These are phyloP conservation scores for Brachionus rubens DNA, from an alignment of 1,140 invertebrate species.

Conservation along the genomic window DNA sequence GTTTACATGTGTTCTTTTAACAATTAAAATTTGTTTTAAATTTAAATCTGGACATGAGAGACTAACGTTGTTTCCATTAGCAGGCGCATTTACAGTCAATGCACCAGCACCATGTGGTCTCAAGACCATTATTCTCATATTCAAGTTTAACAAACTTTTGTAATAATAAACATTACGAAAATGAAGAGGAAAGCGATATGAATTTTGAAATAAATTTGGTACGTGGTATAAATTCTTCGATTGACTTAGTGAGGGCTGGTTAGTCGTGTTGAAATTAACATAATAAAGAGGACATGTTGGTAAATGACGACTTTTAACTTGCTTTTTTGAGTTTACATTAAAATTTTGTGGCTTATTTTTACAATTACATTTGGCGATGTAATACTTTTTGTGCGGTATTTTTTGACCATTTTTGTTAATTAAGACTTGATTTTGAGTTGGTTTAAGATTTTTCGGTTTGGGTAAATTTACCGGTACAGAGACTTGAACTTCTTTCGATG, in stretches of 20 bases:
- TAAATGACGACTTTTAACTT: neutral
- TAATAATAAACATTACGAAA: slow-evolving; percentile 46
- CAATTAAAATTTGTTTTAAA: slow-evolving; percentile 1
- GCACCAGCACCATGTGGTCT: slow-evolving; percentile 13
- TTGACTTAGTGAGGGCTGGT: neutral
- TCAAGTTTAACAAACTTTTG: slow-evolving; percentile 40
- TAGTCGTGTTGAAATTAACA: neutral
- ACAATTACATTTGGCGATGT: slow-evolving; percentile 16
- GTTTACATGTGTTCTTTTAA: slow-evolving; percentile 10
- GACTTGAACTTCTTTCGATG: neutral
- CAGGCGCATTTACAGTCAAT: neutral
- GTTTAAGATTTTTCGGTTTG: neutral
- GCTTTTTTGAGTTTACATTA: neutral
- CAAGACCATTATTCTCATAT: slow-evolving; percentile 28
- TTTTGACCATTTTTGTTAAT: slow-evolving; percentile 34
- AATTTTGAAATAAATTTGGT: slow-evolving; percentile 45
- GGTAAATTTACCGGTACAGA: too few species aligned
- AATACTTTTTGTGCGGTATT: slow-evolving; percentile 35
- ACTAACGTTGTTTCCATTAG: neutral
- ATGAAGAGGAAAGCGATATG: slow-evolving; percentile 28
- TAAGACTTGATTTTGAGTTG: neutral
- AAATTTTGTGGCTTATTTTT: neutral
- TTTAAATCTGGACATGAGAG: slow-evolving; percentile 43
- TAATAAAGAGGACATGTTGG: slow-evolving; percentile 11
- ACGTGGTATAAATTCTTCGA: slow-evolving; percentile 21